Percentiles rank a stretch among this genome's conserved stretches.
phyloP scores from a whole-genome alignment of 2,888 invertebrate species.

The Aelia acuminata region DNA sequence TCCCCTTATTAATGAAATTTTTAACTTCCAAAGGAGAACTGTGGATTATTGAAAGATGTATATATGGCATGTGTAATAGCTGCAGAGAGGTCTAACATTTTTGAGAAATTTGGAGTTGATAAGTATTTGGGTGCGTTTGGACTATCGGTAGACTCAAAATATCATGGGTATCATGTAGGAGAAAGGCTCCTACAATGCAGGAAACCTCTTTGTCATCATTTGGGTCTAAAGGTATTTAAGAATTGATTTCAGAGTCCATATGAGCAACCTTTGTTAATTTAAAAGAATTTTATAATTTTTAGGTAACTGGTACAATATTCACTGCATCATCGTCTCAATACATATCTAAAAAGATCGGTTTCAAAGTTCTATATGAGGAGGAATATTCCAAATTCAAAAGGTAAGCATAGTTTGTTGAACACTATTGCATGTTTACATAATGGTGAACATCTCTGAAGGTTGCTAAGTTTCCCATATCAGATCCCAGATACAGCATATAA shows the following conservation, averaged over 20 bases:
- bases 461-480: neutral
- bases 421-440: neutral
- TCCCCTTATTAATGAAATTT: neutral
- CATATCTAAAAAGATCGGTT: conserved; percentile 60
- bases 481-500: neutral
- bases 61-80: conserved; percentile 51
- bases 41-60: neutral
- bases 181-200: conserved; percentile 60
- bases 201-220: conserved; percentile 58
- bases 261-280: neutral
- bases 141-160: conserved; percentile 61
- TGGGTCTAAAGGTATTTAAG: conserved; percentile 58
- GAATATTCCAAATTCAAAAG: conserved; percentile 47
- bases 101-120: conserved; percentile 62
- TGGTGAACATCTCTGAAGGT: neutral
- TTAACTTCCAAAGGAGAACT: neutral
- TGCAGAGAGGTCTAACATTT: conserved; percentile 53
- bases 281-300: too few relatives aligned
- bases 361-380: conserved; percentile 56
- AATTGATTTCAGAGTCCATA: neutral
- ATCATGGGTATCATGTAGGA: conserved; percentile 62
- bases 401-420: neutral
- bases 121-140: conserved; percentile 62
- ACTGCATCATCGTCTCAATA: conserved; percentile 62
- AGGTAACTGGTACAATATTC: conserved; percentile 51